These are phyloP conservation scores for Pseudobourletiella spinata DNA, from an alignment of 1,140 invertebrate genomes.

Conservation along the genomic window DNA sequence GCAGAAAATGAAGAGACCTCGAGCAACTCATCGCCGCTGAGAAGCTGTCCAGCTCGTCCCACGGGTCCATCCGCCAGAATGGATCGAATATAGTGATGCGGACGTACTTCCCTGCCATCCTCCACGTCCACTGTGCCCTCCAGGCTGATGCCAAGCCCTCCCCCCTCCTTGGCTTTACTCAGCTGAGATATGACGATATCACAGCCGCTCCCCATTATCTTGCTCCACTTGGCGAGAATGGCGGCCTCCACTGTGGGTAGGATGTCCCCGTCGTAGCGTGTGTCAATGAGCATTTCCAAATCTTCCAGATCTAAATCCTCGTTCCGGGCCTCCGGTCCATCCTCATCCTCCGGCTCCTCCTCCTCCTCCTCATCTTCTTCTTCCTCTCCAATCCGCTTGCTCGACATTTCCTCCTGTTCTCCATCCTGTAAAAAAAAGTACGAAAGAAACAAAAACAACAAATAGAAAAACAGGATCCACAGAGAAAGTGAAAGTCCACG, in stretches of 20 bases:
- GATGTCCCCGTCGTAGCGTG: slow-evolving; percentile 47
- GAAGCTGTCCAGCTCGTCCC: slow-evolving; percentile 67
- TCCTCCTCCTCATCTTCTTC: slow-evolving; percentile 31
- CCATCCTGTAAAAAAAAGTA: slow-evolving; percentile 23
- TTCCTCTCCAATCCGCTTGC: slow-evolving; percentile 19
- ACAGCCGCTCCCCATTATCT: slow-evolving; percentile 68
- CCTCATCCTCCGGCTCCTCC: slow-evolving; percentile 30
- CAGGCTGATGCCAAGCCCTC: slow-evolving; percentile 87
- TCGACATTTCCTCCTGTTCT: slow-evolving; percentile 23
- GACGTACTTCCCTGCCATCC: slow-evolving; percentile 68
- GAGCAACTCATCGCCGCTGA: slow-evolving; percentile 81
- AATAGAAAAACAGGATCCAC: background rate
- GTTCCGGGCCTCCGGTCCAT: slow-evolving; percentile 42
- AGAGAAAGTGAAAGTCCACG: too few relatives aligned
- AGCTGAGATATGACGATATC: slow-evolving; percentile 63
- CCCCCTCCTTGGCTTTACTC: slow-evolving; percentile 68
- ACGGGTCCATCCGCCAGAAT: slow-evolving; percentile 86
- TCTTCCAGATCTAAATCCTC: slow-evolving; percentile 55
- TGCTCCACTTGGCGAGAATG: slow-evolving; percentile 73
- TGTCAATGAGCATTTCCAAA: slow-evolving; percentile 50
- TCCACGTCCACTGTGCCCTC: slow-evolving; percentile 95
- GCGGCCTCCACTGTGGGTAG: slow-evolving; percentile 62
- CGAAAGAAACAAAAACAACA: background rate
- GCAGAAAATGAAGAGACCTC: slow-evolving; percentile 47
- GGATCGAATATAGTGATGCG: slow-evolving; percentile 80